phyloP scores from a whole-genome alignment of 2,797 vertebrate genomes.

The Premnoplex brunnescens region DNA sequence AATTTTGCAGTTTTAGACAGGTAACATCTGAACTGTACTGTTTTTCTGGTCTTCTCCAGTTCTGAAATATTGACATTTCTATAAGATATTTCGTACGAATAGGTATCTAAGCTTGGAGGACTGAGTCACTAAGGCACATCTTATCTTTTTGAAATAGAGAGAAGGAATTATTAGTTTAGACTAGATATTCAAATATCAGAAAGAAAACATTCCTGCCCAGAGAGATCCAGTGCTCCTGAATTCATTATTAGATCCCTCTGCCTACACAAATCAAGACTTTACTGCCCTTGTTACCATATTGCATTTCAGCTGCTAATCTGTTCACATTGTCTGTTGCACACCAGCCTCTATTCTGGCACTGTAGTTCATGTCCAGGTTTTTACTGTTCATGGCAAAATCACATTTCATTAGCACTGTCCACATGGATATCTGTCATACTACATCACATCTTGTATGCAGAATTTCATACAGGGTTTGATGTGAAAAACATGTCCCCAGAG shows the following conservation, averaged over 20 bases:
- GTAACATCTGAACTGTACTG: fast-evolving
- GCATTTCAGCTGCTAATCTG: background rate
- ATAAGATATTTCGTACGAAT: background rate
- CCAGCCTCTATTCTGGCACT: background rate
- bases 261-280: background rate
- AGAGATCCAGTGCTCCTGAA: background rate
- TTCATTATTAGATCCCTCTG: background rate
- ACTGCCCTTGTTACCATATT: background rate
- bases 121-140: background rate
- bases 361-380: background rate
- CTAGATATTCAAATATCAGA: background rate
- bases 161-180: background rate
- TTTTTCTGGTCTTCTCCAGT: background rate
- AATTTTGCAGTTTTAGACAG: background rate
- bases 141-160: background rate
- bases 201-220: background rate
- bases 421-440: background rate
- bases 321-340: background rate
- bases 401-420: background rate
- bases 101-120: background rate
- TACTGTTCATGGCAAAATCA: constrained; percentile 16
- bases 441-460: background rate
- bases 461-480: background rate
- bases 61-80: background rate
- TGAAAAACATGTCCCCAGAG: background rate